phyloP scores from a whole-genome alignment of 2,113 vertebrate species.

The Proterorhinus semilunaris region DNA sequence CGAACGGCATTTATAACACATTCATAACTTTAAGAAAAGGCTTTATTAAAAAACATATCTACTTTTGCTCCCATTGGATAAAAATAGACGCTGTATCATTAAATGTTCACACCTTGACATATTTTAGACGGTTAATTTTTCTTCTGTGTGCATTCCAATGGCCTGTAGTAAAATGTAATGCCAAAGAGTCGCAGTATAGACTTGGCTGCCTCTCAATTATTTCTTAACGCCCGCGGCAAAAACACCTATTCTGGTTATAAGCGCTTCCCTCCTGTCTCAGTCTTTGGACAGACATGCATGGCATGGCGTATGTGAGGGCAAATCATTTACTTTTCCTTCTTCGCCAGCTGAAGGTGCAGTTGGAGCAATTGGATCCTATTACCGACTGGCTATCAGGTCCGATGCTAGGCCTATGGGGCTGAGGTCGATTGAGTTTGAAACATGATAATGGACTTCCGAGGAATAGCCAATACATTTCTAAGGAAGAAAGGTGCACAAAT shows the following conservation, averaged over 20 bases:
- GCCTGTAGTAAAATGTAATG: conserved; percentile 11
- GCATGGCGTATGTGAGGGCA: conserved; percentile 34
- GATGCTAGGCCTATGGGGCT: conserved; percentile 36
- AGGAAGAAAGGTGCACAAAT: conserved; percentile 53
- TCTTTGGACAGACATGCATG: conserved; percentile 30
- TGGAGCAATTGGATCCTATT: conserved; percentile 43
- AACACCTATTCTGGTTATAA: conserved; percentile 10
- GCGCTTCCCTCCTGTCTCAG: conserved; percentile 26
- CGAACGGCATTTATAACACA: conserved; percentile 10
- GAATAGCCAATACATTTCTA: conserved; percentile 66
- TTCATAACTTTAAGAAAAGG: not conserved
- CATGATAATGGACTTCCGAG: conserved; percentile 67
- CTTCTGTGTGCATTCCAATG: not conserved
- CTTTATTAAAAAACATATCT: conserved; percentile 9
- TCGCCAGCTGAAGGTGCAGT: conserved; percentile 27
- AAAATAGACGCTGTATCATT: conserved; percentile 7
- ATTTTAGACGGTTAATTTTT: conserved; percentile 23
- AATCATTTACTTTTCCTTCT: conserved; percentile 39
- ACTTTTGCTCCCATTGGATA: conserved; percentile 7
- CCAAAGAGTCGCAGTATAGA: not conserved
- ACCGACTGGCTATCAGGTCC: conserved; percentile 50
- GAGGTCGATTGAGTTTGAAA: conserved; percentile 63
- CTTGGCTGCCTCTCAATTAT: conserved; percentile 8
- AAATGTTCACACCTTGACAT: conserved; percentile 15
- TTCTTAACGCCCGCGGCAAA: conserved; percentile 6